Conservation (phyloP, 2,797 vertebrate genomes). For the Picus viridis region DNA sequence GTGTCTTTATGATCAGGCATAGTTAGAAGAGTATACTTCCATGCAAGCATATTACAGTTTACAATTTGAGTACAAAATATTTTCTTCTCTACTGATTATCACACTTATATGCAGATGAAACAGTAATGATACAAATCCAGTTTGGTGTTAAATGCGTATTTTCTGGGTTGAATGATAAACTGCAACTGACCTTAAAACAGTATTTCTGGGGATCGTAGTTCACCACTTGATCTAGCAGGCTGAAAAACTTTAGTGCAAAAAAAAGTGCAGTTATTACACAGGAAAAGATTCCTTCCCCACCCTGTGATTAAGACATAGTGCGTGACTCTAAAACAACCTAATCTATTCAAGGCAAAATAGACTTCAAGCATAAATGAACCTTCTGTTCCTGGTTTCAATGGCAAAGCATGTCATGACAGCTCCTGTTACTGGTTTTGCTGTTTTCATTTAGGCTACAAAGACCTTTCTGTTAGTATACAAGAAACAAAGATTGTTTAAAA, state of each 20-base stretch:
- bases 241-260: slow-evolving; percentile 56
- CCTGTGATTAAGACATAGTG: slow-evolving; percentile 27
- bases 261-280: slow-evolving; percentile 39
- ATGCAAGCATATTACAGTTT: slow-evolving; percentile 31
- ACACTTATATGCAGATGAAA: not conserved
- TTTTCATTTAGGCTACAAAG: slow-evolving; percentile 58
- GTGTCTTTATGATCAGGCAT: not conserved
- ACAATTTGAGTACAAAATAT: slow-evolving; percentile 1
- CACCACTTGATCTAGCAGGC: slow-evolving; percentile 17
- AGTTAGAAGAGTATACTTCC: slow-evolving; percentile 4
- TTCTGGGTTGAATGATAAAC: slow-evolving; percentile 62
- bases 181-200: slow-evolving; percentile 26
- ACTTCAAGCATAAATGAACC: slow-evolving; percentile 21
- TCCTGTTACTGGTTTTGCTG: slow-evolving; percentile 31
- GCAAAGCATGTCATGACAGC: slow-evolving; percentile 22
- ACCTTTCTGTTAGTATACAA: slow-evolving; percentile 55
- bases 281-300: slow-evolving; percentile 12
- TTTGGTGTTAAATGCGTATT: slow-evolving; percentile 36
- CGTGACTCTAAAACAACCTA: slow-evolving; percentile 29
- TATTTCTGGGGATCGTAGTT: slow-evolving; percentile 13
- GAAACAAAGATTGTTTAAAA: slow-evolving; percentile 43
- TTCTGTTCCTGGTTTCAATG: slow-evolving; percentile 29
- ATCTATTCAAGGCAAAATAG: slow-evolving; percentile 23
- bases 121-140: not conserved
- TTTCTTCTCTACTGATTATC: not conserved